These are phyloP conservation scores for Zingel zingel DNA, from an alignment of 2,113 vertebrate genomes.

Conservation along the genomic window DNA sequence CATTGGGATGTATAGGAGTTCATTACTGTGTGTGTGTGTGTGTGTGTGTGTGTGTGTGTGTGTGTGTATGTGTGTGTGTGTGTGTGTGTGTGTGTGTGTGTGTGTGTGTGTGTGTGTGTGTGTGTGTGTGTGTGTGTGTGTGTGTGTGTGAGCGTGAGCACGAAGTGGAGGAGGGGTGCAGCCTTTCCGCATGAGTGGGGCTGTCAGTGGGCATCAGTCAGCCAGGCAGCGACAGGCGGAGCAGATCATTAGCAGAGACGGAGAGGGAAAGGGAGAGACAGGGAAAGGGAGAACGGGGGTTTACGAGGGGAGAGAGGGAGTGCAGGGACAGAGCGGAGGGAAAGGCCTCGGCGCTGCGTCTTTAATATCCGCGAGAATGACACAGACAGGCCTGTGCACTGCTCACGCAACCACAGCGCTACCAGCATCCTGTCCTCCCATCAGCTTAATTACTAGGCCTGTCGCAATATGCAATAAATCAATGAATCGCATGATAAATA, in stretches of 20 bases:
- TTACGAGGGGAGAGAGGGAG: slow-evolving; percentile 37
- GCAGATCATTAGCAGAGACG: slow-evolving; percentile 83
- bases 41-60: slow-evolving; percentile 42
- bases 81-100: slow-evolving; percentile 20
- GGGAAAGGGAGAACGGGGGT: slow-evolving; percentile 43
- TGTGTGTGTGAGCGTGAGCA: slow-evolving; percentile 34
- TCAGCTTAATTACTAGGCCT: slow-evolving; percentile 22
- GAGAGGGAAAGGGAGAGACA: slow-evolving; percentile 54
- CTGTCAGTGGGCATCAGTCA: slow-evolving; percentile 86
- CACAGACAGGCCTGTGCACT: slow-evolving; percentile 40
- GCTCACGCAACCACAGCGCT: slow-evolving; percentile 62
- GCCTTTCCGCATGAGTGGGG: slow-evolving; percentile 80
- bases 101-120: slow-evolving; percentile 35
- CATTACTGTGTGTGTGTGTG: slow-evolving; percentile 43
- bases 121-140: slow-evolving; percentile 32
- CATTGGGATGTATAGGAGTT: slow-evolving; percentile 50
- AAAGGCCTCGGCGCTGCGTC: slow-evolving; percentile 42
- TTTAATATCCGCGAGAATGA: slow-evolving; percentile 69
- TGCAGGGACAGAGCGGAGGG: slow-evolving; percentile 55
- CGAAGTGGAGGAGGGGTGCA: slow-evolving; percentile 44
- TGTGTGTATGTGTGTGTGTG: slow-evolving; percentile 38
- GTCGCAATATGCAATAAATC: too few species aligned
- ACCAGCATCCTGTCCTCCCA: slow-evolving; percentile 19
- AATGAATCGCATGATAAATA: too few species aligned
- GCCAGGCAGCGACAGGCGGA: slow-evolving; percentile 78